phyloP scores from a whole-genome alignment of 2,888 invertebrate species.

The Agriopis leucophaearia region DNA sequence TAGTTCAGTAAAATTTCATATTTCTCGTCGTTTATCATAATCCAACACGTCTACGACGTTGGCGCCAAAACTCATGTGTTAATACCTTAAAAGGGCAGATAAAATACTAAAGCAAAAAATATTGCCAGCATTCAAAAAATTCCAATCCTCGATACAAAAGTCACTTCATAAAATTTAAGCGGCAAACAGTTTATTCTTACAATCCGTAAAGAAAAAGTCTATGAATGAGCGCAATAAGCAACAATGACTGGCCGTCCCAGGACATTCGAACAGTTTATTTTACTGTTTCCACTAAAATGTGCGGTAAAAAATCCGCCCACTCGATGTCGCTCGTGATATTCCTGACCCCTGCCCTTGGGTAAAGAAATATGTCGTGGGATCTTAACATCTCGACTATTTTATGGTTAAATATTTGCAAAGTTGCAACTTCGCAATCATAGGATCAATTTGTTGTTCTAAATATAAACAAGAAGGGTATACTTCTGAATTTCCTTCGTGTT shows the following conservation, averaged over 20 bases:
- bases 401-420: conserved; percentile 48
- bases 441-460: too few species aligned
- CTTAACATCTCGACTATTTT: conserved; percentile 55
- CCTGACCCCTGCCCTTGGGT: conserved; percentile 78
- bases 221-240: conserved; percentile 70
- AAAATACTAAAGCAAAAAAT: conserved; percentile 37
- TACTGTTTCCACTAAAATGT: conserved; percentile 76
- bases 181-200: conserved; percentile 66
- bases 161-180: conserved; percentile 68
- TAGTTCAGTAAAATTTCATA: too few species aligned
- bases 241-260: conserved; percentile 73
- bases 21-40: too few species aligned
- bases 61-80: too few species aligned
- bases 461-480: too few species aligned
- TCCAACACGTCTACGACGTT: too few species aligned
- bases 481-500: too few species aligned
- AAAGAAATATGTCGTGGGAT: conserved; percentile 58
- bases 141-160: conserved; percentile 50
- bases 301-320: conserved; percentile 83
- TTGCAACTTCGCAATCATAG: not conserved
- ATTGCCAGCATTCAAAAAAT: conserved; percentile 47
- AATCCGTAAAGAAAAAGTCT: conserved; percentile 70
- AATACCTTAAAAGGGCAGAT: not conserved
- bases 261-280: conserved; percentile 78
- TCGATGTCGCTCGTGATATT: conserved; percentile 76